These are phyloP conservation scores for Ursus arctos DNA, from an alignment of 2,113 vertebrate genomes.

Conservation along the genomic window DNA sequence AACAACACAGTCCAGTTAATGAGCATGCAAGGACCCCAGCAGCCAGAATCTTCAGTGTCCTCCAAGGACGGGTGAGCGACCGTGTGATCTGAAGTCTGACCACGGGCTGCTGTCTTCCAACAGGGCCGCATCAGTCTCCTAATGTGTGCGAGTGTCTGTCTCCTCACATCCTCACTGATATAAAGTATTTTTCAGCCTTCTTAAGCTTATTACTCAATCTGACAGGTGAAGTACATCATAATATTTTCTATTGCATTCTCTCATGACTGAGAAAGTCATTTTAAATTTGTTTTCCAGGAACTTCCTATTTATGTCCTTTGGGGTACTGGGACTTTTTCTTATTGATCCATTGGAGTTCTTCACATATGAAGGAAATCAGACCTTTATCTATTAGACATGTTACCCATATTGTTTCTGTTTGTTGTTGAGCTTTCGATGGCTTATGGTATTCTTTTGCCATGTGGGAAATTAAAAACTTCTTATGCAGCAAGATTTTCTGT, in stretches of 20 bases:
- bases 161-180: not conserved
- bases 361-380: not conserved
- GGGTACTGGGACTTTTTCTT: not conserved
- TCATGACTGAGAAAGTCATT: not conserved
- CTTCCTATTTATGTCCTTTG: not conserved
- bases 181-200: not conserved
- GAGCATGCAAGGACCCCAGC: not conserved
- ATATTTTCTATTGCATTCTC: not conserved
- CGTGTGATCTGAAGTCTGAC: not conserved
- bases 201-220: not conserved
- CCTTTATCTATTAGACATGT: not conserved
- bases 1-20: not conserved
- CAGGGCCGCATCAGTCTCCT: accelerated
- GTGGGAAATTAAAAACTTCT: not conserved
- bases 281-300: not conserved
- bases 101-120: not conserved
- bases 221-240: not conserved
- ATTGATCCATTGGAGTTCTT: not conserved
- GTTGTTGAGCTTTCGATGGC: not conserved
- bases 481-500: not conserved
- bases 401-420: not conserved
- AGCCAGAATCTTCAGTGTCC: not conserved
- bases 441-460: not conserved
- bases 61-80: not conserved
- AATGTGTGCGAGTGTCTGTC: not conserved